Conservation (phyloP, 2,888 invertebrate species). For the Marasmarcha lunaedactyla region DNA sequence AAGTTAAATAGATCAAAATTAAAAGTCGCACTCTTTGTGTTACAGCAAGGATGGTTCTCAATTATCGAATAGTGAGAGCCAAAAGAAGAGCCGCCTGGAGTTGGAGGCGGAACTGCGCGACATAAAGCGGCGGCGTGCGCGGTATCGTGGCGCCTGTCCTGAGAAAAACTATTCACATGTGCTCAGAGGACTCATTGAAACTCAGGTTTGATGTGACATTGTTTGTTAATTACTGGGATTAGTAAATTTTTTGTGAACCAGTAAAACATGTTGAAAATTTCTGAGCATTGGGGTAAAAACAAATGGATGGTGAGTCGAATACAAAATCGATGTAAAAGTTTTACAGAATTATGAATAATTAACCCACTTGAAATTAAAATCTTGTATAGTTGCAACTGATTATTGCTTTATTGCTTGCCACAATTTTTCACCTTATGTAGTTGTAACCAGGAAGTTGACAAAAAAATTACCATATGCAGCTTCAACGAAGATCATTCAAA, state of each 20-base stretch:
- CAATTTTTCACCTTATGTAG: no score
- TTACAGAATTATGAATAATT: no score
- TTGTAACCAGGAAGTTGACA: no score
- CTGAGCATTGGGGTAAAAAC: no score
- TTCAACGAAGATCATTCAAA: no score
- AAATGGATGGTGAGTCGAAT: not conserved
- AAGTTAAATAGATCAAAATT: no score
- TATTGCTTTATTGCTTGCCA: no score
- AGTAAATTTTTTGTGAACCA: not conserved
- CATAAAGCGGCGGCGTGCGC: slow-evolving; percentile 69
- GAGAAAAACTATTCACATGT: slow-evolving; percentile 69
- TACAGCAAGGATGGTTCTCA: not conserved
- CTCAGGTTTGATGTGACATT: slow-evolving; percentile 46
- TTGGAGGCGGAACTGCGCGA: slow-evolving; percentile 66
- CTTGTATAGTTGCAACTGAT: no score
- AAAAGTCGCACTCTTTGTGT: no score
- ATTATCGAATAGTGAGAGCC: slow-evolving; percentile 11
- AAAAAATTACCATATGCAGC: no score
- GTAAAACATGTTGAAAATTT: not conserved
- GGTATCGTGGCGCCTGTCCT: slow-evolving; percentile 70
- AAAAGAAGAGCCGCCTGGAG: slow-evolving; percentile 41
- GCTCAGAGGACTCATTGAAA: slow-evolving; percentile 69
- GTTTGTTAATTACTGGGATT: no score
- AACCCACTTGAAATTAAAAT: no score
- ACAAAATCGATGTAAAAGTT: not conserved